Evolutionary conservation across 2,888 invertebrate species (phyloP).

Genomic region (Drosophila trichaetosa): DNA sequence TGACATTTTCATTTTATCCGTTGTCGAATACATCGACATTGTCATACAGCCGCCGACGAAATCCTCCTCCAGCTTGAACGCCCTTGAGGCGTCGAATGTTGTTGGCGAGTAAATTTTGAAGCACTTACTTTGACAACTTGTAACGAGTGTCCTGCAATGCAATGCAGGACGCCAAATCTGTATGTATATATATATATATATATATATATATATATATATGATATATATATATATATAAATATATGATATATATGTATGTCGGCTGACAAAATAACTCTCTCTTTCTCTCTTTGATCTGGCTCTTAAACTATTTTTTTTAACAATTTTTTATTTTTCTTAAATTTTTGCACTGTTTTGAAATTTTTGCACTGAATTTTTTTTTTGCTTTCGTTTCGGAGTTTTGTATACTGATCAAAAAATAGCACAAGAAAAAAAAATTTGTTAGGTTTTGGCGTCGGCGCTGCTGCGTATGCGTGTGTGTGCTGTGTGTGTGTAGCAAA

Average conservation of each 20-base stretch:
- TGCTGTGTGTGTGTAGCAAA: conserved; percentile 4
- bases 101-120: conserved; percentile 86
- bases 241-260: conserved; percentile 13
- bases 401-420: conserved; percentile 72
- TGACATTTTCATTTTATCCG: conserved; percentile 96
- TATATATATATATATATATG: conserved; percentile 20
- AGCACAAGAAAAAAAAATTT: conserved; percentile 66
- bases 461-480: conserved; percentile 7
- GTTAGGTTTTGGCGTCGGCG: conserved; percentile 31
- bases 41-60: conserved; percentile 89
- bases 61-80: conserved; percentile 90
- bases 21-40: conserved; percentile 92
- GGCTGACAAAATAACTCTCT: conserved; percentile 6
- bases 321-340: conserved; percentile 14
- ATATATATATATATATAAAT: conserved; percentile 17
- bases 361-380: conserved; percentile 38
- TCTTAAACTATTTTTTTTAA: conserved; percentile 4
- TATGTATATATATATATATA: conserved; percentile 17
- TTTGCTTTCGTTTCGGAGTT: conserved; percentile 27
- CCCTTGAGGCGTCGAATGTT: conserved; percentile 86
- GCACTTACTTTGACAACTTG: conserved; percentile 79
- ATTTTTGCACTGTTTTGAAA: conserved; percentile 44
- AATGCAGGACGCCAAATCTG: conserved; percentile 72
- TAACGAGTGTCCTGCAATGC: conserved; percentile 79
- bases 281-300: conserved; percentile 7